Base-by-base conservation (phyloP, 2,888 invertebrate species). In the Drosophila subquinaria region DNA sequence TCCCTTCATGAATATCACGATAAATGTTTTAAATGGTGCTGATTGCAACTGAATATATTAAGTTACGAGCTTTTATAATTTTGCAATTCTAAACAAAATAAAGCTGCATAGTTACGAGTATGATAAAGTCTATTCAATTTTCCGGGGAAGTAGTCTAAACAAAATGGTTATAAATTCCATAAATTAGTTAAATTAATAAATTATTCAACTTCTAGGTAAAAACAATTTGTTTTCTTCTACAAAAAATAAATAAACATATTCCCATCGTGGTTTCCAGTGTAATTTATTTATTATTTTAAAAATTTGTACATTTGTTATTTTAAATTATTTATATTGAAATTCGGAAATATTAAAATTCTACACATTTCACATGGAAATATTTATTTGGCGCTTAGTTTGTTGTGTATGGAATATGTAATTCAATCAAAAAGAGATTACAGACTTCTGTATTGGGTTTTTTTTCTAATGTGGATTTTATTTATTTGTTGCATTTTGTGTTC, bases 181-280 rank as follows among this genome's bases (percentile, higher is more conserved):
- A 66, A 65, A 73, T 63, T 71, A 61, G 64, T 73, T 79, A 60
- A 62, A 63, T 79, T 71, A 55, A 68, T 81, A 64, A 77, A 74
- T 74, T 72, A 72, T 70, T 56, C 57, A 42, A 48, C 51, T 68
- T 67, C 5, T 13, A 33, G 45, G 13, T 47, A 51, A 75, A 70
- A 42, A 23, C 59, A 35, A 8, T 45, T 45, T 45, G 13, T 13
- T 6, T 6, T 45, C 13, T 45, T 0, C 3, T 8, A 3, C 13
- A n/a, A 27, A 13, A 23, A 1, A 9, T 17, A 11, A 3, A 33
- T 11, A 17, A 35, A 35, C 8, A 0, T 20, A 35, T 35, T 35
- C 2, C 8, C 35, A 8, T 13, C 6, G 35, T 47, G 13, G 1
- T 20, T 20, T 8, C 10, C 33, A 50, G 6, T 17, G 17, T 8